Conservation (phyloP, 2,113 vertebrate species). For the Hemichromis elongatus region DNA sequence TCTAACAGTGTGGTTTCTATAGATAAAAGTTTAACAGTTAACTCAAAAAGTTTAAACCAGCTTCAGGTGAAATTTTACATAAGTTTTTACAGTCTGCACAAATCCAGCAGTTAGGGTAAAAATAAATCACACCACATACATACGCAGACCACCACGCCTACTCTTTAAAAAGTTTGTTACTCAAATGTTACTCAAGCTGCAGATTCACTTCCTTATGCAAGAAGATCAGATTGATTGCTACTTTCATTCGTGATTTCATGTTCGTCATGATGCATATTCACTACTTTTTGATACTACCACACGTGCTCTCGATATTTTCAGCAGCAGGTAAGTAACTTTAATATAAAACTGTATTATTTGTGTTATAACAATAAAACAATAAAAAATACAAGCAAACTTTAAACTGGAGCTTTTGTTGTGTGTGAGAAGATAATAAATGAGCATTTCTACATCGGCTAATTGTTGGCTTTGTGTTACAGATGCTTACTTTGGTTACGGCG, state of each 20-base stretch:
- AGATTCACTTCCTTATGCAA: conserved; percentile 10
- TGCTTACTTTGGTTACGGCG: neutral
- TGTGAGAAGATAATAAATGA: neutral
- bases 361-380: neutral
- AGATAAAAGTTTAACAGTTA: no score
- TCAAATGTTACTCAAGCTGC: neutral
- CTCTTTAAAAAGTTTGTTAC: neutral
- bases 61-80: neutral
- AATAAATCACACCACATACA: neutral
- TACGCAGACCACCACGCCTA: neutral
- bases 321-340: conserved; percentile 8
- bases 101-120: neutral
- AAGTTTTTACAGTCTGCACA: neutral
- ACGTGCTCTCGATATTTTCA: neutral
- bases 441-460: neutral
- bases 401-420: neutral
- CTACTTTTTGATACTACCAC: neutral
- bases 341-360: neutral
- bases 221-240: neutral
- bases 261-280: neutral
- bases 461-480: conserved; percentile 5
- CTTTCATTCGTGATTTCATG: neutral
- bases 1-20: no score
- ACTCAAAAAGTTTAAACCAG: neutral
- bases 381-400: neutral